Base-by-base conservation (phyloP, 2,888 invertebrate genomes). In the Amiota mariae region DNA sequence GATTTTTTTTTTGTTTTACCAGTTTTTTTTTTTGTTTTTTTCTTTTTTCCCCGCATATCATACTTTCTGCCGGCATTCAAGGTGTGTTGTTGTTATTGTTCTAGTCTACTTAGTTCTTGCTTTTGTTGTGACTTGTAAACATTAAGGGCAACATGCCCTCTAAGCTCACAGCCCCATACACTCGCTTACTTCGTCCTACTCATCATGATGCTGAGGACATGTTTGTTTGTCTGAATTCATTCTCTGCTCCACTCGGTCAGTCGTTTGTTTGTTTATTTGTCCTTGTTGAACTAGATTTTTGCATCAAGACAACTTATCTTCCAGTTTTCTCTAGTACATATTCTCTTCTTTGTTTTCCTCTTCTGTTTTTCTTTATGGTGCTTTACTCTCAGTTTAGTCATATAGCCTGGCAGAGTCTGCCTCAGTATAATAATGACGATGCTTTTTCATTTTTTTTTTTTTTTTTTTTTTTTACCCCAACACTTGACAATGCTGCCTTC, bases 21-120 rank as follows among this genome's bases (percentile, higher is more conserved):
- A n/a, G n/a, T n/a, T n/a, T n/a, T n/a, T n/a, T n/a, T n/a, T 76
- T 80, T 75, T 61, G 72, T 57, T 79, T 71, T n/a, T 73, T 71
- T 73, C n/a, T 74, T 73, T 56, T 70, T 47, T 64, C 36, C 20
- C 48, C 71, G 59, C 72, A 18, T 46, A 24, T 47, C n/a, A 48
- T 67, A 18, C 15, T 67, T 64, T 71, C 11, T 67, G 20, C 49
- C n/a, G n/a, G n/a, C n/a, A n/a, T n/a, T n/a, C n/a, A n/a, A n/a
- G n/a, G n/a, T n/a, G n/a, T n/a, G n/a, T n/a, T n/a, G n/a, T 54
- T 67, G 57, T 64, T 54, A n/a, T n/a, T n/a, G n/a, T n/a, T 54
- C 15, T 1, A 54, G 13, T 54, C 54, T 54, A n/a, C 54, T 54
- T 54, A 6, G n/a, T n/a, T n/a, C n/a, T n/a, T n/a, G n/a, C n/a